Conservation (phyloP, 2,113 vertebrate species). For the Carassius carassius region DNA sequence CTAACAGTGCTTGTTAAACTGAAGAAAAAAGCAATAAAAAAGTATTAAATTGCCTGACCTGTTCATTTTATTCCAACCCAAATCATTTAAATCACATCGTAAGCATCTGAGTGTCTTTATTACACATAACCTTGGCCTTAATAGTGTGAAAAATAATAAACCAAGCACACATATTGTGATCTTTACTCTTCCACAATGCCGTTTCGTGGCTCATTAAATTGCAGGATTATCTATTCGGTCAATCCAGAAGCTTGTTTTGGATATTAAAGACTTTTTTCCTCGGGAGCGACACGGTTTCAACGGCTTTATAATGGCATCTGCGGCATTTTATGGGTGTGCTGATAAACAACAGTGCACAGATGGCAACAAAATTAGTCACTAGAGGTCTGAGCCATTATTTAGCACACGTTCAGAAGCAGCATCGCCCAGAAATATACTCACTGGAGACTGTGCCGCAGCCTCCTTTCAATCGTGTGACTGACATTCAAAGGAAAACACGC, state of each 20-base stretch:
- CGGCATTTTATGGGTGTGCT: slow-evolving; percentile 38
- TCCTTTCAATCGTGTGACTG: slow-evolving; percentile 2
- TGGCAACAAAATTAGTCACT: slow-evolving; percentile 54
- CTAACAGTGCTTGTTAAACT: not conserved
- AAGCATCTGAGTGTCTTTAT: not conserved
- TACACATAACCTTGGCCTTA: slow-evolving; percentile 18
- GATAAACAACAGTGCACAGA: slow-evolving; percentile 53
- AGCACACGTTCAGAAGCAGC: slow-evolving; percentile 30
- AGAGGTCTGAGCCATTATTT: slow-evolving; percentile 43
- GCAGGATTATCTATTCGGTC: not conserved
- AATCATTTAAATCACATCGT: not conserved
- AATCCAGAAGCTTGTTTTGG: slow-evolving; percentile 10
- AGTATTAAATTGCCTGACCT: not conserved
- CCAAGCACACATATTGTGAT: not conserved
- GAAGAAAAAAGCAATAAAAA: not conserved
- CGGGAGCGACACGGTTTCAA: slow-evolving; percentile 8
- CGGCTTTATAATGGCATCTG: slow-evolving; percentile 24
- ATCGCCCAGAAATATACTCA: slow-evolving; percentile 20
- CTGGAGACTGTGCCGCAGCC: slow-evolving; percentile 11
- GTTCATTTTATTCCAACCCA: not conserved
- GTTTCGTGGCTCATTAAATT: slow-evolving; percentile 33
- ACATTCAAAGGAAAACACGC: not conserved
- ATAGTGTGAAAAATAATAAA: not conserved
- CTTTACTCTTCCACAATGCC: slow-evolving; percentile 8
- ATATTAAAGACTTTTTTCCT: slow-evolving; percentile 17